phyloP scores from a whole-genome alignment of 2,797 vertebrate species.

The Paguma larvata region DNA sequence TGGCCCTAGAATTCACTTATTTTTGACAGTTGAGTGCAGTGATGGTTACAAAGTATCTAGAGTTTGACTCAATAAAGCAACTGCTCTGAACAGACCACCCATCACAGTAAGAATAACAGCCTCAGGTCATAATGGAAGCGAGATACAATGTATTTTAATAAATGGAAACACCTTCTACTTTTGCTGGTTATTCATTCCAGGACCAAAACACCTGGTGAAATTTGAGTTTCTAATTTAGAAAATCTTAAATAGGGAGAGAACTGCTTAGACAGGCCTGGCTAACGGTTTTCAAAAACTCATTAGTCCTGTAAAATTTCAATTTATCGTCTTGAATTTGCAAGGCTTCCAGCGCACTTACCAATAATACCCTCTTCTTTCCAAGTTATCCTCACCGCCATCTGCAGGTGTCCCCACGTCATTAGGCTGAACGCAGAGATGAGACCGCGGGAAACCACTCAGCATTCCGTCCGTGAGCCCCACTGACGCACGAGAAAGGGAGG shows the following conservation, averaged over 20 bases:
- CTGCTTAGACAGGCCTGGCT: slow-evolving; percentile 75
- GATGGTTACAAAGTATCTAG: slow-evolving; percentile 31
- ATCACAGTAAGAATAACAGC: slow-evolving; percentile 59
- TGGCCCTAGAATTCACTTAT: neutral
- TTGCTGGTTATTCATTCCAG: slow-evolving; percentile 84
- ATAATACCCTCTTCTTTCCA: slow-evolving; percentile 70
- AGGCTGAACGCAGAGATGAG: neutral
- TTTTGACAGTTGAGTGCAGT: slow-evolving; percentile 64
- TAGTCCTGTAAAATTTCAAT: slow-evolving; percentile 81
- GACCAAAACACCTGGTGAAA: slow-evolving; percentile 63
- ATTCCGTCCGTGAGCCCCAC: neutral
- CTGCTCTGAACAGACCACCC: slow-evolving; percentile 68
- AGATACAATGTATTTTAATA: slow-evolving; percentile 79
- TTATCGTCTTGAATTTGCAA: slow-evolving; percentile 74
- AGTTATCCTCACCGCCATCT: slow-evolving; percentile 53
- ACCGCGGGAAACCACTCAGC: neutral
- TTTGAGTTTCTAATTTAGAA: slow-evolving; percentile 84
- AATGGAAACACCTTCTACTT: slow-evolving; percentile 77
- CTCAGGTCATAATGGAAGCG: slow-evolving; percentile 69
- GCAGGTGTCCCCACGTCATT: neutral
- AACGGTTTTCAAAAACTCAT: slow-evolving; percentile 81
- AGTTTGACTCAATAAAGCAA: slow-evolving; percentile 79
- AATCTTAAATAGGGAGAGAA: slow-evolving; percentile 80
- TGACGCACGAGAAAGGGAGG: neutral
- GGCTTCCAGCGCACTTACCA: slow-evolving; percentile 42